Evolutionary conservation across 2,888 invertebrate genomes (phyloP), one percentile per base, ranked within the genome.

Genomic region (Morpho achilles): DNA sequence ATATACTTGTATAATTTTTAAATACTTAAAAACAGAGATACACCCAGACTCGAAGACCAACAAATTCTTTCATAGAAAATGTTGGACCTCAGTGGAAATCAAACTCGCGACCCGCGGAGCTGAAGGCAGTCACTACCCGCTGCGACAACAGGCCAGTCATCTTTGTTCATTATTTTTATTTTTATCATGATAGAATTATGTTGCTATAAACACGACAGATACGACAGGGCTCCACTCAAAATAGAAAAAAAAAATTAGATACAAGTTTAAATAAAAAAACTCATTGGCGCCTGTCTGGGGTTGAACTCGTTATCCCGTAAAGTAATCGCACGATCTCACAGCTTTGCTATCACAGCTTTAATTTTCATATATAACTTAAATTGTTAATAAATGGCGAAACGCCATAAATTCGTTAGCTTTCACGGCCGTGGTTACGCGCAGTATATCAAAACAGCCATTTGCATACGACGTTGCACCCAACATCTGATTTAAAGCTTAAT

Each of bases 401-500:
- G 57, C 62, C 51, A 65, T 67, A 66, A 65, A 64, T 58, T 51
- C 55, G 56, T 63, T 63, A 65, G 23, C 56, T 63, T 41, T 42
- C 53, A 48, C 47, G 42, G 53, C 23, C 42, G 68, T 73, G 72
- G 63, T 62, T 45, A 47, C 55, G 32, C n/a, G 62, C 68, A 65
- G 70, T 76, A 73, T 73, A 67, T 74, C 73, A 73, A 49, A 40
- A 55, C 49, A 55, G 62, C 68, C 70, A 64, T 69, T 72, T 71
- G 72, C 67, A 48, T 56, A 66, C 66, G 72, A 73, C 73, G 67
- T 54, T 64, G 59, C 67, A 56, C 68, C 71, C 70, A 68, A 73
- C 69, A 69, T 70, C 64, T 63, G 57, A 61, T 70, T 66, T 69
- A 65, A 49, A 57, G 53, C 58, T 57, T 62, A 66, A 40, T 9